Evolutionary conservation across 2,113 vertebrate species (phyloP), one percentile per base, ranked within the genome.

Genomic region (Gadus chalcogrammus): DNA sequence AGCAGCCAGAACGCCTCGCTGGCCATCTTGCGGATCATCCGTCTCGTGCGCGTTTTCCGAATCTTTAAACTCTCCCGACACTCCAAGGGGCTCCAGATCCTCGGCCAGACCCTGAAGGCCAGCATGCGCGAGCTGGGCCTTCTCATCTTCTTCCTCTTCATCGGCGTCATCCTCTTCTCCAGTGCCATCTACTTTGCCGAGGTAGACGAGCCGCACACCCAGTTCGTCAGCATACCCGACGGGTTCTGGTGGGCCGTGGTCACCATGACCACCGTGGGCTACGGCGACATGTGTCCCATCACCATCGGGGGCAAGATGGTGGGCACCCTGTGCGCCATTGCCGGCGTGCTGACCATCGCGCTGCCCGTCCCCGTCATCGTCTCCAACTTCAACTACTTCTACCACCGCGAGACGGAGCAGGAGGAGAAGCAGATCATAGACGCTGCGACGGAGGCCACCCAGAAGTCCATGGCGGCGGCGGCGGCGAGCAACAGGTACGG

Each of bases 221-320:
- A 98, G 61, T 99, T 99, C 81, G 93, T 96, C 7, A 99, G 97
- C 91, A 99, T 99, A 71, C 97, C 97, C 0, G 96, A 99, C 0
- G 97, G 95, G 9, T 99, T 99, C 92, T 99, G 97, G 97, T 99
- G 97, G 97, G 96, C 97, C 0, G 96, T 99, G 87, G 96, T 99
- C 13, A 98, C 97, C 1, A 99, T 99, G 97, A 99, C 97, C 0
- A 99, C 97, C 0, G 97, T 99, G 28, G 97, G 97, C 65, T 99
- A 99, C 0, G 97, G 97, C 0, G 97, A 99, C 87, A 99, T 99
- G 97, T 96, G 94, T 76, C 97, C 97, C 1, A 94, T 91, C 79
- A 97, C 97, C 0, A 84, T 96, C 15, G 97, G 96, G 2, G 97
- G 97, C 0, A 99, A 99, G 90, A 95, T 99, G 48, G 97, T 99